Percentiles rank a stretch among this genome's conserved stretches.
Conservation (phyloP, 2,888 invertebrate species). For the Stenotaenia linearis region DNA sequence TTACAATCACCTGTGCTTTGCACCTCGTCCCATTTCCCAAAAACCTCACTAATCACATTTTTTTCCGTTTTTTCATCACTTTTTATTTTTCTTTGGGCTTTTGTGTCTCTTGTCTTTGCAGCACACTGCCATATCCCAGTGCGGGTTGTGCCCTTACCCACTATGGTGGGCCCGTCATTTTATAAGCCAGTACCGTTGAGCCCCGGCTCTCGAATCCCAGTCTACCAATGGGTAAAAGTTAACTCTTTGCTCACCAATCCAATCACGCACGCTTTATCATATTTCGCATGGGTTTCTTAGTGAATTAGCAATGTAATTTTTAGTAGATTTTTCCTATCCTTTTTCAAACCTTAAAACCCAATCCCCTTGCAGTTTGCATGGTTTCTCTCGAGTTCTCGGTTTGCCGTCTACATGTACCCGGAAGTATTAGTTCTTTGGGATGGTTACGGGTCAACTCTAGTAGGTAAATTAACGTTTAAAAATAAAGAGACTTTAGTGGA, state of each 20-base stretch:
- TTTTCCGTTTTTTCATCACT: background rate
- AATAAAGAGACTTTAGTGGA: no score
- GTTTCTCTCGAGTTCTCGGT: background rate
- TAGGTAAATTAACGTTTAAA: constrained; percentile 3
- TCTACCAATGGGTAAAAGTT: constrained; percentile 39
- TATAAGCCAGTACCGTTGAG: constrained; percentile 39
- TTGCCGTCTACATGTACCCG: background rate
- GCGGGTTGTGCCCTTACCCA: constrained; percentile 37
- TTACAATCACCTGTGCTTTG: background rate
- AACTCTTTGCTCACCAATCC: background rate
- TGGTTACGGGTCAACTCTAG: background rate
- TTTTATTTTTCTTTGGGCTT: background rate
- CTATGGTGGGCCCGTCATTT: constrained; percentile 37
- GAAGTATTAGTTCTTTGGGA: background rate
- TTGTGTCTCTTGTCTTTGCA: constrained; percentile 51
- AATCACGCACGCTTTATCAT: background rate
- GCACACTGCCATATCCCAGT: constrained; percentile 31
- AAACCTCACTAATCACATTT: background rate
- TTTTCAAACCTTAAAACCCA: constrained; percentile 21
- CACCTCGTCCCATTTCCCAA: no score
- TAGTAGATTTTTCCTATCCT: background rate
- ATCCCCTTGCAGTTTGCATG: background rate
- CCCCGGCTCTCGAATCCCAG: constrained; percentile 40
- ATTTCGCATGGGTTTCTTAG: no score
- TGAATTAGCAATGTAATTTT: no score